A percentile compares a stretch with the other conserved stretches of the same genome.
These are phyloP conservation scores for Gopherus evgoodei DNA, from an alignment of 2,113 vertebrate species.

Conservation along the genomic window DNA sequence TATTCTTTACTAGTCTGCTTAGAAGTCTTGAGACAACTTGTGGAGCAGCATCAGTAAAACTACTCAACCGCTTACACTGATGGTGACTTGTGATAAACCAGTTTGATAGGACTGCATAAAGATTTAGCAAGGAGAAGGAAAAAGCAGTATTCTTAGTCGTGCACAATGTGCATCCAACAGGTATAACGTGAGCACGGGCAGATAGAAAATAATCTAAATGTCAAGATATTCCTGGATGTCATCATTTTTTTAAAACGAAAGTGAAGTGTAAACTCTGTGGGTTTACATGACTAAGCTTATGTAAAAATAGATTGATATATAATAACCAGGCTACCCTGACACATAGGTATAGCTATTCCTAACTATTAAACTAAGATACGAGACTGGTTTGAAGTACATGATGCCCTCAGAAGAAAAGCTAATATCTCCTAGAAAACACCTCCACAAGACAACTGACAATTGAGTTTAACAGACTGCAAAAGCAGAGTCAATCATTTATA, in stretches of 20 bases:
- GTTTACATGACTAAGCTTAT: not conserved
- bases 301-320: not conserved
- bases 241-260: not conserved
- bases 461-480: not conserved
- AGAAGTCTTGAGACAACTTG: not conserved
- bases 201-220: not conserved
- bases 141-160: not conserved
- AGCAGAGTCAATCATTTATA: not conserved
- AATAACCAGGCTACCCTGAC: too few species aligned
- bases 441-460: not conserved
- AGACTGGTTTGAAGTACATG: not conserved
- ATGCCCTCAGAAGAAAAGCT: not conserved
- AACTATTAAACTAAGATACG: not conserved
- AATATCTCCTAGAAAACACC: not conserved
- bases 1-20: not conserved
- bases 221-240: not conserved
- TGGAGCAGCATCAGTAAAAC: not conserved
- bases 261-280: not conserved
- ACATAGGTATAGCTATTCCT: not conserved
- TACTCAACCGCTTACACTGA: not conserved
- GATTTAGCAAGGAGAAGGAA: not conserved
- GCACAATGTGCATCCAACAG: not conserved
- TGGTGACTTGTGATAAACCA: not conserved
- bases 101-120: not conserved
- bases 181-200: not conserved